Evolutionary conservation across 2,797 vertebrate species (phyloP), one percentile per base, ranked within the genome.

Genomic region (Chrysocyon brachyurus): DNA sequence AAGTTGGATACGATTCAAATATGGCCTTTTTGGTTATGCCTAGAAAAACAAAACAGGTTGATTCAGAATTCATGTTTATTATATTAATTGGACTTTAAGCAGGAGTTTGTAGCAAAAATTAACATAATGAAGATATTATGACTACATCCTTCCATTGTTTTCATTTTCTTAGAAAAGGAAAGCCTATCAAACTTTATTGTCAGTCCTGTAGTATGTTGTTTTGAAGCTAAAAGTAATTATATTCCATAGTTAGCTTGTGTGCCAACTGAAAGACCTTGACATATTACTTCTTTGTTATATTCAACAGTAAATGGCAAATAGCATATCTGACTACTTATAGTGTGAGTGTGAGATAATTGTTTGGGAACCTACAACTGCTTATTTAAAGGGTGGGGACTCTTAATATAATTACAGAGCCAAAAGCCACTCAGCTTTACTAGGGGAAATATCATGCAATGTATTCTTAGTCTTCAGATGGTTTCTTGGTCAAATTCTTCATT

Each of bases 341-440:
- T 73, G 21, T 68, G n/a, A 68, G 66, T 5, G 17, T 96, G 93
- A 94, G 93, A 91, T 97, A 92, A 66, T 96, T 95, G 1, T 84
- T 95, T 97, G 91, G 96, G 98, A 98, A 97, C 77, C n/a, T 64
- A 90, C 92, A 95, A 79, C 82, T 95, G 61, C 86, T 97, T 98
- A 97, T 94, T 98, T 98, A 98, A 93, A 98, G 97, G 98, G 98
- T 0, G 97, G 97, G 87, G 97, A 97, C 79, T 98, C 28, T 90
- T 97, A 87, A 17, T 54, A 2, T 98, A 98, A 98, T 98, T 98
- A 98, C 57, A 97, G 96, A 89, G 89, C 82, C 94, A 77, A 90
- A 40, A 93, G 92, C 40, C 88, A 97, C 66, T 97, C 89, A 94
- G 96, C 68, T 96, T 90, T 81, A 93, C 95, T 95, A 90, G 98